A percentile compares a stretch with the other conserved stretches of the same genome.
Evolutionary conservation across 2,113 vertebrate species (phyloP).

Genomic region (Emydura subglobosa): DNA sequence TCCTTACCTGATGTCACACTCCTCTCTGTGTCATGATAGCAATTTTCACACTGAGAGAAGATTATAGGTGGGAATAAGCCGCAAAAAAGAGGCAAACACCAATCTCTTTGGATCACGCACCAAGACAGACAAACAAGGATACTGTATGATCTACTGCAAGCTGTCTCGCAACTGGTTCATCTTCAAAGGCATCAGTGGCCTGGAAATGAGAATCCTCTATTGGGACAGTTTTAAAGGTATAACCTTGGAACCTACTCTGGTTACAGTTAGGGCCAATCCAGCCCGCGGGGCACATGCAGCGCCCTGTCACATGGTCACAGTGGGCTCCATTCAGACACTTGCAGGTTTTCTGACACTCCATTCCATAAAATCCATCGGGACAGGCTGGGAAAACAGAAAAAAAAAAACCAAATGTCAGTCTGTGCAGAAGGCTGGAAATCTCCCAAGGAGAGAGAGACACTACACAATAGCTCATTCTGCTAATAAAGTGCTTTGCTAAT

Average conservation of each 20-base stretch:
- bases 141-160: accelerated
- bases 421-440: not conserved
- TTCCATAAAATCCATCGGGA: conserved; percentile 90
- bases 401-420: not conserved
- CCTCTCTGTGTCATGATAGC: not conserved
- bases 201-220: accelerated
- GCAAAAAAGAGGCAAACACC: accelerated
- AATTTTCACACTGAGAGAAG: not conserved
- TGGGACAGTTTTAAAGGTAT: not conserved
- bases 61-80: accelerated
- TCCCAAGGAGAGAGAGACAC: not conserved
- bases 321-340: conserved; percentile 83
- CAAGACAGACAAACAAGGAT: accelerated
- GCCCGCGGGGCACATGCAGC: conserved; percentile 85
- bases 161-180: not conserved
- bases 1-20: not conserved
- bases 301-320: conserved; percentile 82
- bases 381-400: conserved; percentile 81
- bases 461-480: not conserved
- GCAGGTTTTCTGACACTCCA: conserved; percentile 89
- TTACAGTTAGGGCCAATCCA: conserved; percentile 85
- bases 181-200: not conserved
- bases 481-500: accelerated
- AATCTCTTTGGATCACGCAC: accelerated
- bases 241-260: conserved; percentile 79